These are phyloP conservation scores for Cecidostiba fungosa DNA, from an alignment of 2,888 invertebrate species.

Conservation along the genomic window DNA sequence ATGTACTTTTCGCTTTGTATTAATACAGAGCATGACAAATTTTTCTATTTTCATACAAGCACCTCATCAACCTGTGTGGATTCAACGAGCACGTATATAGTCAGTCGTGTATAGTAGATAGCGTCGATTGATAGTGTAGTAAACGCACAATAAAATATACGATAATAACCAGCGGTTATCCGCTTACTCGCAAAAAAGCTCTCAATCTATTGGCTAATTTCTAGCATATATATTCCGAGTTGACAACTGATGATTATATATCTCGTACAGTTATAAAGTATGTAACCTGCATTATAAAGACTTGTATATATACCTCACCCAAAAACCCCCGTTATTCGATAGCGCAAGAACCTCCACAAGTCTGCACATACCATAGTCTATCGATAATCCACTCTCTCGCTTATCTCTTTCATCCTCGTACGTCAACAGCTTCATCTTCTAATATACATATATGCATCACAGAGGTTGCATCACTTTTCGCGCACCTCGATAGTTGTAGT, in stretches of 20 bases:
- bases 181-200: too few species aligned
- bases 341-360: background rate
- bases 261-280: background rate
- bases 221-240: background rate
- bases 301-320: background rate
- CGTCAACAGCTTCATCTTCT: background rate
- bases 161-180: background rate
- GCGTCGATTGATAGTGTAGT: background rate
- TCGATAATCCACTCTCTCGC: background rate
- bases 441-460: background rate
- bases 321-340: background rate
- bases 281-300: background rate
- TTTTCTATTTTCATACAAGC: conserved; percentile 20
- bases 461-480: conserved; percentile 12
- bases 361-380: too few species aligned
- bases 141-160: background rate
- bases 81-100: background rate
- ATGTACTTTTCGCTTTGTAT: background rate
- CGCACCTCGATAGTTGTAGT: background rate
- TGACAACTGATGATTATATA: conserved; percentile 8
- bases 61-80: background rate
- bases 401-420: background rate
- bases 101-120: background rate
- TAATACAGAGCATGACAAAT: background rate
- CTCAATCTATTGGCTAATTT: too few species aligned